Evolutionary conservation across 2,113 vertebrate species (phyloP), one percentile per base, ranked within the genome.

Genomic region (Emydura subglobosa): DNA sequence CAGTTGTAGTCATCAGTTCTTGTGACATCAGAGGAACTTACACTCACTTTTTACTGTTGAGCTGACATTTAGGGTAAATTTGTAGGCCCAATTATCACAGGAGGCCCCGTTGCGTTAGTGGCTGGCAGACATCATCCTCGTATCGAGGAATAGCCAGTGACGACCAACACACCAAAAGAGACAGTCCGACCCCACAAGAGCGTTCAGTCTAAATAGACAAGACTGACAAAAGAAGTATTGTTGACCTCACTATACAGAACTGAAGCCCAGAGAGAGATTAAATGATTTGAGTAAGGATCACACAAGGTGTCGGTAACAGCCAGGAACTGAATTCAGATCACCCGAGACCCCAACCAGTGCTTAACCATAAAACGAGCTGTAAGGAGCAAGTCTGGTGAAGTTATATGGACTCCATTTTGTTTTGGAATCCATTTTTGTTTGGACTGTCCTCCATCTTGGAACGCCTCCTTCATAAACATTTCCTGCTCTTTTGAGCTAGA

Each of bases 241-340:
- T 51, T 57, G 31, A 34, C n/a, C 16, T n/a, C 22, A 65, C 9
- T 1, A 1, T 1, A 19, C 1, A 8, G 61, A 68, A 68, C 47
- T 54, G 11, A 72, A 54, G 6, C 49, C 44, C n/a, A 42, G 16
- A 78, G 21, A 72, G 49, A 39, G 44, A 44, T 50, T 59, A 39
- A 89, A 14, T 25, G 50, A 2, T 44, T 82, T 85, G 25, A 39
- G 10, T 39, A 17, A 1, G 13, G 13, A 14, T 68, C 34, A 68
- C 34, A n/a, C 61, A 34, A 65, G 14, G 31, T 34, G 14, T 17
- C 12, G 6, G 6, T 22, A 59, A 29, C 22, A 11, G 54, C 22
- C 22, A 86, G 34, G 65, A 24, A 57, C 13, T 84, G 24, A 53
- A 74, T 9, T 7, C 8, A 8, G 34, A 59, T 10, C 54, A n/a